Base-by-base conservation (phyloP, 1,140 invertebrate species). In the Daktulosphaira vitifoliae region DNA sequence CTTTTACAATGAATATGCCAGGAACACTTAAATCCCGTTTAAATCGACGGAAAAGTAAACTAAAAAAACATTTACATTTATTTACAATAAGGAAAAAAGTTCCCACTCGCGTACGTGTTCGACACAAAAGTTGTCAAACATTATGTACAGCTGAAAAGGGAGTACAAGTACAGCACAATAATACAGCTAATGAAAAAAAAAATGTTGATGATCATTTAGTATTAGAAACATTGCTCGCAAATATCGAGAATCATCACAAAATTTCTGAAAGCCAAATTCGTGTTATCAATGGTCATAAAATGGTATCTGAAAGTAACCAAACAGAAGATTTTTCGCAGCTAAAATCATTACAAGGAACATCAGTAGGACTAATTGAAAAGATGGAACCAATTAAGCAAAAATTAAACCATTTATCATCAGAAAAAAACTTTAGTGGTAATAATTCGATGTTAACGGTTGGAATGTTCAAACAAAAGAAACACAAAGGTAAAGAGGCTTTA, bases 291-390 rank as follows among this genome's bases (percentile, higher is more conserved):
- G 56, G 56, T 11, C 56, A 15, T 2, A 62, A 62, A 6, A 46
- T 62, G 56, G 56, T 62, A 16, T 62, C 56, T 5, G 56, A 62
- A 13, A 39, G 56, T 11, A 62, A 62, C 25, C 56, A 62, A 11
- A 62, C 56, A 13, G 56, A 62, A 46, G 7, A 44, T 4, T 37
- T 6, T 6, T 13, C 33, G 5, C 22, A 18, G 1, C 22, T 11
- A n/a, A n/a, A n/a, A n/a, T n/a, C n/a, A n/a, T n/a, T n/a, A n/a
- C 29, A 33, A 33, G 29, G 5, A 33, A 33, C 29, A 5, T 6
- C 5, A 5, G 29, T 6, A 5, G 5, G 29, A 6, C n/a, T n/a
- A n/a, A n/a, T n/a, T n/a, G n/a, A n/a, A n/a, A n/a, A n/a, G n/a
- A n/a, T n/a, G n/a, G n/a, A n/a, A n/a, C n/a, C n/a, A n/a, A n/a